Percentiles rank a stretch among this genome's conserved stretches.
phyloP scores from a whole-genome alignment of 2,797 vertebrate species.

The Callimico goeldii region DNA sequence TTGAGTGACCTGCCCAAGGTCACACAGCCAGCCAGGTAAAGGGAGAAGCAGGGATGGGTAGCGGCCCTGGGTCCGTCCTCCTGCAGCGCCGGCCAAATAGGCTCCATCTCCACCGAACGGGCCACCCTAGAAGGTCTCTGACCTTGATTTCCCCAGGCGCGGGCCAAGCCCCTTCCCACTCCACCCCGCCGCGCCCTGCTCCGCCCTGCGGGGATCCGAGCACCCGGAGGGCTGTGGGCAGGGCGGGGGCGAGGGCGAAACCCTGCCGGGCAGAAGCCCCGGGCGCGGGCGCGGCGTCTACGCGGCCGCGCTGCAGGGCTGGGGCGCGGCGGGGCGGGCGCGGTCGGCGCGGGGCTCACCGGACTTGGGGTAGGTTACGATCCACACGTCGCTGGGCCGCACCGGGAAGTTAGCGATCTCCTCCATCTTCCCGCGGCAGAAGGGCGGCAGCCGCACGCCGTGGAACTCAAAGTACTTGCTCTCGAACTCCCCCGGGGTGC shows the following conservation, averaged over 20 bases:
- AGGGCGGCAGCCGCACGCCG: slow-evolving; percentile 96
- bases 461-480: slow-evolving; percentile 99
- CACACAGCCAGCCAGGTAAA: slow-evolving; percentile 41
- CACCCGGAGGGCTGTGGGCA: not conserved
- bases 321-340: not conserved
- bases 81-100: not conserved
- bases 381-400: slow-evolving; percentile 97
- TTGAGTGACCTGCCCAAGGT: slow-evolving; percentile 45
- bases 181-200: not conserved
- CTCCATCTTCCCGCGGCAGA: slow-evolving; percentile 99
- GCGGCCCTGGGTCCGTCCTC: not conserved
- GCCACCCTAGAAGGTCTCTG: not conserved
- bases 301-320: not conserved
- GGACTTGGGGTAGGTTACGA: slow-evolving; percentile 98
- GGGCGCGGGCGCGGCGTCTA: not conserved
- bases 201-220: not conserved
- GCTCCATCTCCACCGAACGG: not conserved
- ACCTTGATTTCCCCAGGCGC: not conserved
- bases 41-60: not conserved
- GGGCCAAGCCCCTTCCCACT: not conserved
- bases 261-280: not conserved
- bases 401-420: slow-evolving; percentile 96
- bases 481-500: slow-evolving; percentile 97
- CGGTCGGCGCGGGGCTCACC: slow-evolving; percentile 83
- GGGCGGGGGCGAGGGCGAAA: not conserved